These are phyloP conservation scores for Schizothorax lantsangensis DNA, from an alignment of 2,797 vertebrate genomes.

Conservation along the genomic window DNA sequence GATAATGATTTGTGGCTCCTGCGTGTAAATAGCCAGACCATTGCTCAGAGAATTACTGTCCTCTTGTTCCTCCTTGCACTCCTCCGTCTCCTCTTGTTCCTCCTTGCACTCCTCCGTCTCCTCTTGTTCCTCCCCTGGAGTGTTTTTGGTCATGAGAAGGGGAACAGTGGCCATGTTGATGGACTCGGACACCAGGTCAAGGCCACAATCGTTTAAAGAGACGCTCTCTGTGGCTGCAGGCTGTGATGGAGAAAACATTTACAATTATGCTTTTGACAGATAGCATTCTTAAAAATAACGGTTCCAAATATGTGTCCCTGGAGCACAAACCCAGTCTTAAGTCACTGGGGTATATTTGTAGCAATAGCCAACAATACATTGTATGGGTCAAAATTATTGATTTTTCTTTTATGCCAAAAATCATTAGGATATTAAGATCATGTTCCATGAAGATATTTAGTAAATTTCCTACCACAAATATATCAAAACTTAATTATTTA, in stretches of 20 bases:
- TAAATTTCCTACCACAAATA: too few relatives aligned
- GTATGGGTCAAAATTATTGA: too few relatives aligned
- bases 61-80: slow-evolving; percentile 29
- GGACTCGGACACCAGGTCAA: slow-evolving; percentile 62
- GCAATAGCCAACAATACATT: too few relatives aligned
- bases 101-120: slow-evolving; percentile 24
- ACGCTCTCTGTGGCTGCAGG: slow-evolving; percentile 45
- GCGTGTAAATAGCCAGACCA: slow-evolving; percentile 41
- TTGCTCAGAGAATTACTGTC: background rate
- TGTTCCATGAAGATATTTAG: too few relatives aligned
- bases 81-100: slow-evolving; percentile 24
- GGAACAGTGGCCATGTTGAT: slow-evolving; percentile 62
- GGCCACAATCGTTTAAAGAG: slow-evolving; percentile 58
- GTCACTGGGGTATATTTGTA: too few relatives aligned
- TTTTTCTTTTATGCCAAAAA: too few relatives aligned
- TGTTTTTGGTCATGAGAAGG: slow-evolving; percentile 27
- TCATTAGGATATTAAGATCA: too few relatives aligned
- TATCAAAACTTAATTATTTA: too few relatives aligned
- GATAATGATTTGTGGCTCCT: slow-evolving; percentile 61
- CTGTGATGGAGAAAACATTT: slow-evolving; percentile 54
- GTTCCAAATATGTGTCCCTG: background rate
- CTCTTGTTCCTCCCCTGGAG: slow-evolving; percentile 39
- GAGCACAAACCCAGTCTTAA: too few relatives aligned
- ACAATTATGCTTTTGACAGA: background rate
- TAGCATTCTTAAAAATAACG: background rate